phyloP scores from a whole-genome alignment of 2,888 invertebrate species.

The Pollenia griseotomentosa region DNA sequence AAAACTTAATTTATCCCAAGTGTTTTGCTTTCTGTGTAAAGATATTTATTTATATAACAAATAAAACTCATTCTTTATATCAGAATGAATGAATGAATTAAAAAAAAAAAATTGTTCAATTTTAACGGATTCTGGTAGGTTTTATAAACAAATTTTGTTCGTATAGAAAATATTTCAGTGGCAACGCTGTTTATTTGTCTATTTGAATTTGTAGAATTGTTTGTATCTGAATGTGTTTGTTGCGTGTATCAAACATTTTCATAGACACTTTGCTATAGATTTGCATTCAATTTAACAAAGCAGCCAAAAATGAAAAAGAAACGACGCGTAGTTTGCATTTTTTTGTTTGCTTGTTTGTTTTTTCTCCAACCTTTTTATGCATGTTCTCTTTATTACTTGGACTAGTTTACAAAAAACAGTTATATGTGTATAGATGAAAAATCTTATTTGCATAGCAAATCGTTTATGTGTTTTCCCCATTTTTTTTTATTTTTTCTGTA shows the following conservation, averaged over 20 bases:
- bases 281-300: conserved; percentile 68
- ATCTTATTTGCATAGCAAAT: conserved; percentile 82
- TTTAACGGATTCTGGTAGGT: too few relatives aligned
- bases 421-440: conserved; percentile 74
- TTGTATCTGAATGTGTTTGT: conserved; percentile 29
- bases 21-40: too few relatives aligned
- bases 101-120: too few relatives aligned
- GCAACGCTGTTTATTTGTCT: background rate
- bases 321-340: conserved; percentile 1
- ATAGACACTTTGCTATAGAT: conserved; percentile 74
- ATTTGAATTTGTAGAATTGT: background rate
- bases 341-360: conserved; percentile 2
- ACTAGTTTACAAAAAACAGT: conserved; percentile 56
- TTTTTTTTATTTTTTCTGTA: conserved; percentile 58
- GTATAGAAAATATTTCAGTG: too few relatives aligned
- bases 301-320: conserved; percentile 56
- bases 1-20: too few relatives aligned
- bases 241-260: conserved; percentile 67
- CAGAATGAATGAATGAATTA: too few relatives aligned
- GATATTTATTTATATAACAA: too few relatives aligned
- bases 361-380: conserved; percentile 38
- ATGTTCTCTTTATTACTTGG: conserved; percentile 64
- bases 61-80: too few relatives aligned
- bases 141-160: too few relatives aligned
- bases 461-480: conserved; percentile 74